A percentile compares a stretch with the other conserved stretches of the same genome.
These are phyloP conservation scores for Eupithecia inturbata DNA, from an alignment of 2,888 invertebrate species.

Conservation along the genomic window DNA sequence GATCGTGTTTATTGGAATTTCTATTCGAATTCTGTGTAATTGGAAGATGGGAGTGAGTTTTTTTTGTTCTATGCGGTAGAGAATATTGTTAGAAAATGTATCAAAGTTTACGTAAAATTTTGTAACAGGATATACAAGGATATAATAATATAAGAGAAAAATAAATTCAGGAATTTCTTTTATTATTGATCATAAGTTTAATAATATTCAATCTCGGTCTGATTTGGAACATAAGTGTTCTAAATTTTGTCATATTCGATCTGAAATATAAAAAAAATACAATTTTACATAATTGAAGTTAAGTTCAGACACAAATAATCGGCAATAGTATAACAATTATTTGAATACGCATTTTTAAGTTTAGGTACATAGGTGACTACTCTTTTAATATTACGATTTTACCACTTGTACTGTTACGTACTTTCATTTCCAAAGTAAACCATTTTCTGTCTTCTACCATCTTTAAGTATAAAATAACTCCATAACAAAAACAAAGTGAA, in stretches of 20 bases:
- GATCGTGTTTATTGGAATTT: constrained; percentile 35
- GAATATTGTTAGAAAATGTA: not conserved
- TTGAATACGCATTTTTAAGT: not conserved
- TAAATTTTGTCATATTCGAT: no score
- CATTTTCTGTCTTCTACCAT: not conserved
- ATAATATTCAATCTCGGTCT: no score
- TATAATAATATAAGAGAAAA: no score
- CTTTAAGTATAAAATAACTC: not conserved
- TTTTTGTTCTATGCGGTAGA: constrained; percentile 15
- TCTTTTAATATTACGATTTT: not conserved
- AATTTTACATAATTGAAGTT: no score
- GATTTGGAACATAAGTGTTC: no score
- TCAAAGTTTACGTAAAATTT: not conserved
- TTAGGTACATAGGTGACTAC: not conserved
- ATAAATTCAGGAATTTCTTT: no score
- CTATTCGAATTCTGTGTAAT: constrained; percentile 32
- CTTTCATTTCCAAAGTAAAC: not conserved
- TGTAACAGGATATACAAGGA: not conserved
- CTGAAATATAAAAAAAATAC: no score
- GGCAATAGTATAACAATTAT: not conserved
- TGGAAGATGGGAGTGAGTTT: constrained; percentile 23
- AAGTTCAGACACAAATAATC: no score
- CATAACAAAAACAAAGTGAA: constrained; percentile 16
- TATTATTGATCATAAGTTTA: no score
- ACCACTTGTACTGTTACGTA: not conserved